Conservation (phyloP, 2,113 vertebrate genomes). For the Halichoerus grypus region DNA sequence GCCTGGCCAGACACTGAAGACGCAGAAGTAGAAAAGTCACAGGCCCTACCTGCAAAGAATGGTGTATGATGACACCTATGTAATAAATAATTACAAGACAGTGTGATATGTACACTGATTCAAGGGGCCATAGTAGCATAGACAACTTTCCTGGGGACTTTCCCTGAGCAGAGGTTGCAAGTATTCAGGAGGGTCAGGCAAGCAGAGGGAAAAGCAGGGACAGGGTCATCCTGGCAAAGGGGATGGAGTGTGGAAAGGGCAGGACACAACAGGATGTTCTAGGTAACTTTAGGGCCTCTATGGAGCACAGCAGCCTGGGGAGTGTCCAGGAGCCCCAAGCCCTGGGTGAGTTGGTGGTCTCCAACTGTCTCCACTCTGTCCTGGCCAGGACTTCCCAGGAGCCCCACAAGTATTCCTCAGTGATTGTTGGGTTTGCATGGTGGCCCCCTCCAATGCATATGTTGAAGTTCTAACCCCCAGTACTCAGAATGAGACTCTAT, state of each 20-base stretch:
- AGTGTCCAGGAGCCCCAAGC: neutral
- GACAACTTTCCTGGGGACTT: neutral
- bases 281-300: neutral
- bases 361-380: neutral
- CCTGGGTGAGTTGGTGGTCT: neutral
- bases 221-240: neutral
- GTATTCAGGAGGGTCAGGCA: neutral
- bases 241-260: neutral
- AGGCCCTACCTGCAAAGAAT: neutral
- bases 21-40: neutral
- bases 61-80: neutral
- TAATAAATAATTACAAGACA: neutral
- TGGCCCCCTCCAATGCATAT: neutral
- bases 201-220: neutral
- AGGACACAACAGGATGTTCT: neutral
- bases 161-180: neutral
- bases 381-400: neutral
- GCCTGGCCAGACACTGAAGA: neutral
- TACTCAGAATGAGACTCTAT: neutral
- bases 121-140: neutral
- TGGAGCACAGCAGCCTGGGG: neutral
- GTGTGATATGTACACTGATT: neutral
- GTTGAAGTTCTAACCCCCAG: neutral
- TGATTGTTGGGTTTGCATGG: neutral
- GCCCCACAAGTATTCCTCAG: neutral